Percentiles rank a stretch among this genome's conserved stretches.
phyloP scores from a whole-genome alignment of 2,797 vertebrate genomes.

The Okamejei kenojei region DNA sequence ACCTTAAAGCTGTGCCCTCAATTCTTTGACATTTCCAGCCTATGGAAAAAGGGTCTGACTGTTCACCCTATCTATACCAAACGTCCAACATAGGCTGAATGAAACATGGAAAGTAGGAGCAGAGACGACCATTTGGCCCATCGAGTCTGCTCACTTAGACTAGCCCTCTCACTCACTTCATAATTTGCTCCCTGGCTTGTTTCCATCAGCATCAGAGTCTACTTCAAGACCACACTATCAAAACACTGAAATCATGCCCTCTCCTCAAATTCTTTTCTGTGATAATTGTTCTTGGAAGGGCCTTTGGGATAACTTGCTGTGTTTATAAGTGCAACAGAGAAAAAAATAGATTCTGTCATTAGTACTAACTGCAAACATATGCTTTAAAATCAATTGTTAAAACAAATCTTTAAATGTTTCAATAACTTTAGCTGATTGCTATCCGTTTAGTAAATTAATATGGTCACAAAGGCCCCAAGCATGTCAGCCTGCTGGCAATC shows the following conservation, averaged over 20 bases:
- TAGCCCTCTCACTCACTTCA: background rate
- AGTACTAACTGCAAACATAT: background rate
- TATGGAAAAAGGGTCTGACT: no score
- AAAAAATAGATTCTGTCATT: background rate
- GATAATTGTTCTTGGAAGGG: background rate
- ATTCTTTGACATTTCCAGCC: no score
- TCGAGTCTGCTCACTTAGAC: no score
- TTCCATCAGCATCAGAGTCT: background rate
- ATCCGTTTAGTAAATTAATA: background rate
- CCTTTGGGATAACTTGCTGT: background rate
- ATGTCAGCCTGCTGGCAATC: background rate
- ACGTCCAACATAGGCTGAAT: no score
- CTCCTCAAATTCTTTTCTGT: background rate
- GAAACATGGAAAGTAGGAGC: no score
- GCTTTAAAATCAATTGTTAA: background rate
- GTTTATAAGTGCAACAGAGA: background rate
- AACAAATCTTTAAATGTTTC: background rate
- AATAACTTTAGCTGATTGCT: background rate
- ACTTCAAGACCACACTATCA: background rate
- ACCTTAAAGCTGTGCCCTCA: no score
- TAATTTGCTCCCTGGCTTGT: background rate
- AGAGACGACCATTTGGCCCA: background rate
- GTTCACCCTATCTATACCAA: no score
- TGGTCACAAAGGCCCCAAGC: background rate
- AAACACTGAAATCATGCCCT: background rate